A percentile compares a stretch with the other conserved stretches of the same genome.
These are phyloP conservation scores for Engraulis encrasicolus DNA, from an alignment of 2,113 vertebrate genomes.

Conservation along the genomic window DNA sequence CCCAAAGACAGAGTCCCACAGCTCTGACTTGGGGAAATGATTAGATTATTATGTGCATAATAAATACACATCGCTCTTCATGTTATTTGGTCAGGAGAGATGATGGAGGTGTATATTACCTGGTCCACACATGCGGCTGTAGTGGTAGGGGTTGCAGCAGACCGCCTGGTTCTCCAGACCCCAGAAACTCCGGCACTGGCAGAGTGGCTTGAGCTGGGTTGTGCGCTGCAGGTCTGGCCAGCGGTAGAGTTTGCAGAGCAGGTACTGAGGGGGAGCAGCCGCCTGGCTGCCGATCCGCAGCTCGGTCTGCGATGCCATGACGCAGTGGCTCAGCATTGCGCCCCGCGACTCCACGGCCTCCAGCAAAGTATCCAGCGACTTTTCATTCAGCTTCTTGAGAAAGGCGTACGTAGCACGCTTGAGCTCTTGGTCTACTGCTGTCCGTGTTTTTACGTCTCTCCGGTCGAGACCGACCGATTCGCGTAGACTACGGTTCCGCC, in stretches of 20 bases:
- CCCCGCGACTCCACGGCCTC: conserved; percentile 91
- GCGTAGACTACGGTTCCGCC: conserved; percentile 22
- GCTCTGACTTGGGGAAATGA: neutral
- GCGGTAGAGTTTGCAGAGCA: conserved; percentile 88
- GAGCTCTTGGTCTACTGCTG: conserved; percentile 82
- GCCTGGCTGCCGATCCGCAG: conserved; percentile 78
- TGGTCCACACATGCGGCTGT: conserved; percentile 93
- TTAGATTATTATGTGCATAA: neutral
- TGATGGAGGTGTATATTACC: too few relatives aligned
- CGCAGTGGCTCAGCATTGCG: conserved; percentile 84
- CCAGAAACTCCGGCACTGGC: conserved; percentile 86
- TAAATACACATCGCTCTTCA: neutral
- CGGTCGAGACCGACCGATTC: conserved; percentile 54
- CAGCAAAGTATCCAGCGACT: conserved; percentile 84
- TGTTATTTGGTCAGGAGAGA: too few relatives aligned
- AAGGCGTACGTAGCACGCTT: conserved; percentile 83
- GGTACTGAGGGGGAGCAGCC: conserved; percentile 81
- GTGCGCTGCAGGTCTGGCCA: conserved; percentile 91
- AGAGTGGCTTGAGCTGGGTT: conserved; percentile 85
- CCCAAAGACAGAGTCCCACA: neutral
- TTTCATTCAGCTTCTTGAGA: conserved; percentile 90
- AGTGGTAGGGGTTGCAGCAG: conserved; percentile 97
- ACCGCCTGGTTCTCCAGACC: conserved; percentile 73
- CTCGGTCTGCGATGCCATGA: conserved; percentile 83
- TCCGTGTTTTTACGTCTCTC: conserved; percentile 67